Evolutionary conservation across 2,888 invertebrate genomes (phyloP), one percentile per base, ranked within the genome.

Genomic region (Drosophila vallismaia): DNA sequence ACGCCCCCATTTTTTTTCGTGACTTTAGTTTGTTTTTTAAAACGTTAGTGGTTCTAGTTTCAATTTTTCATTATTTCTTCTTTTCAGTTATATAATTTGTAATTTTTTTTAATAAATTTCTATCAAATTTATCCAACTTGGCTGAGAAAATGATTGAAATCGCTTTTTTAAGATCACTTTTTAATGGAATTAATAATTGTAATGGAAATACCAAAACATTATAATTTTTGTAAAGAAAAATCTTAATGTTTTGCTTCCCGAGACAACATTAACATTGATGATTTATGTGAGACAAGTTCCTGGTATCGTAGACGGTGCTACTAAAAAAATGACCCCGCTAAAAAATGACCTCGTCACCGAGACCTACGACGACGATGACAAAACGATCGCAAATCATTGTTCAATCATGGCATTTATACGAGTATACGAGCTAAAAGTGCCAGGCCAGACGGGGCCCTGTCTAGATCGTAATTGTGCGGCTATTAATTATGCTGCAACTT

Each of bases 401-500:
- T 12, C 66, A 64, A 49, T 59, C 69, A 54, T 28, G 40, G 12
- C 66, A 64, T 38, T 59, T 60, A 51, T 19, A 42, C 19, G 10
- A 40, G 28, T 28, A 28, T 42, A 42, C 42, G n/a, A n/a, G 19
- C 19, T 14, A 14, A 14, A 14, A 14, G 29, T n/a, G 48, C 5
- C 48, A 5, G 10, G 58, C 45, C 52, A 36, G 36, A 72, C 73
- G 38, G 51, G 53, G 28, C 19, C 24, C 53, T 44, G 71, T 36
- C 54, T 60, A 48, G 38, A 40, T 51, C 71, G 50, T 60, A 54
- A 55, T 52, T 51, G 46, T 42, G 36, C n/a, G 10, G 45, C 45
- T 51, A 70, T 60, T 59, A 67, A 78, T 76, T 78, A 72, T 76
- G 70, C 49, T 69, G 66, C 56, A 71, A 71, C 36, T 52, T 56